Percentiles rank a stretch among this genome's conserved stretches.
phyloP scores from a whole-genome alignment of 1,140 invertebrate genomes.

The Gonatopus flavifemur region DNA sequence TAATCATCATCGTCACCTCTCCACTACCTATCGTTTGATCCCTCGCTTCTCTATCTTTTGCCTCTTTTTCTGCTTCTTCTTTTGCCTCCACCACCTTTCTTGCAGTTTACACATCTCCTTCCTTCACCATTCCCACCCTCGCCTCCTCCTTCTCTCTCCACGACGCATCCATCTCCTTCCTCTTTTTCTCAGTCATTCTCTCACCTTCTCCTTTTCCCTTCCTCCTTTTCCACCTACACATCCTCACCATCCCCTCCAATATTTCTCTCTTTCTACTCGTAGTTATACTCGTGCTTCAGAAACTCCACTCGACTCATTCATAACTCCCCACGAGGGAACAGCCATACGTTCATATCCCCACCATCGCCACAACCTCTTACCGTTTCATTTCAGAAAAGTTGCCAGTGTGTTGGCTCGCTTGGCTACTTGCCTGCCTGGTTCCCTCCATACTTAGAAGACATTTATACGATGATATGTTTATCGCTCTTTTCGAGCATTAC shows the following conservation, averaged over 20 bases:
- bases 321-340: constrained; percentile 44
- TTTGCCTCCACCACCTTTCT: constrained; percentile 1
- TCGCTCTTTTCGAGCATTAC: too few relatives aligned
- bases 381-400: too few relatives aligned
- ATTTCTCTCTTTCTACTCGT: constrained; percentile 1
- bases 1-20: constrained; percentile 12
- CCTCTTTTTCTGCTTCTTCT: constrained; percentile 14
- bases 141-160: constrained; percentile 21
- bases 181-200: background rate
- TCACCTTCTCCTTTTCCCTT: background rate
- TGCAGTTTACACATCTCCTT: background rate
- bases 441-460: too few relatives aligned
- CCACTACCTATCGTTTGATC: too few relatives aligned
- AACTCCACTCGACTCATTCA: constrained; percentile 52
- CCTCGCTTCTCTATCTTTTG: constrained; percentile 24
- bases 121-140: constrained; percentile 14
- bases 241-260: background rate
- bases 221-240: background rate
- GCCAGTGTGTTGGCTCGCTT: too few relatives aligned
- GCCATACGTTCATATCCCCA: constrained; percentile 28
- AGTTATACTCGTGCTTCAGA: constrained; percentile 18
- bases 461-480: too few relatives aligned
- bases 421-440: too few relatives aligned
- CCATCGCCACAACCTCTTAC: too few relatives aligned
- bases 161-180: constrained; percentile 9